Evolutionary conservation across 2,888 invertebrate genomes (phyloP).

Genomic region (Aphrophora alni): DNA sequence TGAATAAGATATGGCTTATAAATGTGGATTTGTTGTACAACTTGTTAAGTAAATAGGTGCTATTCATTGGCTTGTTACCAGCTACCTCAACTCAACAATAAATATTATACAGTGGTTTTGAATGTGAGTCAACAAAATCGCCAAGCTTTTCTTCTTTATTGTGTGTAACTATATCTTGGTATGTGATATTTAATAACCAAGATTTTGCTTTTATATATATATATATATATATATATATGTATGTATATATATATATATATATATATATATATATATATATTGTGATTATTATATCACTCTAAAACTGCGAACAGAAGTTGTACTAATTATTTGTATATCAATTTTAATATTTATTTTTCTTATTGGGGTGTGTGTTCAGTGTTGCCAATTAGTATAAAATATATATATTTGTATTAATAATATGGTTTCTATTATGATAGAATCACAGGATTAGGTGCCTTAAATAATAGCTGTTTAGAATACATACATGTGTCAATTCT

Average conservation of each 20-base stretch:
- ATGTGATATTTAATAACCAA: conserved; percentile 2
- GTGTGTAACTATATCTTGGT: conserved; percentile 4
- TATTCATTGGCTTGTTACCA: background rate
- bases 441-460: background rate
- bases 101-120: background rate
- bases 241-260: no score
- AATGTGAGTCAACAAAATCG: background rate
- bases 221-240: no score
- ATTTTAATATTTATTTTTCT: conserved; percentile 5
- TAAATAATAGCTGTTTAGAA: background rate
- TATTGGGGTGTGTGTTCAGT: conserved; percentile 2
- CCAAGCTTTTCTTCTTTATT: background rate
- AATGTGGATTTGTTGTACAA: no score
- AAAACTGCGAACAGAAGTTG: background rate
- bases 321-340: background rate
- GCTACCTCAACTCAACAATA: background rate
- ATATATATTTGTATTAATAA: background rate
- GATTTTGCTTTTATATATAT: background rate
- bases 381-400: conserved; percentile 2
- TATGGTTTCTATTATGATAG: background rate
- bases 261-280: background rate
- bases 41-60: no score
- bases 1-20: no score
- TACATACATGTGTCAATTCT: background rate
- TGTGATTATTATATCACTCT: background rate